Base-by-base conservation (phyloP, 1,140 invertebrate genomes). In the Thaumetopoea pityocampa region DNA sequence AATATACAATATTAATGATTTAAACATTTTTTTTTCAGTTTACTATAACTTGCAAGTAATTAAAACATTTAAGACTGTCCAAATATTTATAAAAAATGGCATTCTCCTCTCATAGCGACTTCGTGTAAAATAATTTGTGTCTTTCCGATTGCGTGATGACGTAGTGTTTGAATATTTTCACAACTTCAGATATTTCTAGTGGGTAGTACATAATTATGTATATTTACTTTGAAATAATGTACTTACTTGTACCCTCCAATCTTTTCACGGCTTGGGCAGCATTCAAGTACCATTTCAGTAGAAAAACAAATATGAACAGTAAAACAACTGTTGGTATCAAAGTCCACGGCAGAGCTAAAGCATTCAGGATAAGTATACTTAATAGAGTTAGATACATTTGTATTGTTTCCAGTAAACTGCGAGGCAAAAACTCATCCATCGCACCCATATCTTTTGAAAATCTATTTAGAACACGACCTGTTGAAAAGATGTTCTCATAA, bases 351-450 rank as follows among this genome's bases (percentile, higher is more conserved):
- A 96, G 92, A 0, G 95, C 89, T 2, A 93, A 79, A 2, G 89
- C 82, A 7, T 96, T 90, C 30, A 96, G 85, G 5, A 88, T 60
- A 1, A 93, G 54, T 28, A 91, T 89, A 51, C 91, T 92, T 16
- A 86, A 51, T 78, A 90, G 88, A 1, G 90, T 87, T 4, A 88
- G 40, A 26, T 88, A 86, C 59, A 90, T 87, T 69, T 92, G 90
- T 1, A 94, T 69, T 12, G 92, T 90, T 67, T 96, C 94, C 34
- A 96, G 86, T 30, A 93, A 88, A 6, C 90, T 87, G 28, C 87
- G 84, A 28, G 96, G 96, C n/a, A 98, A 76, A 1, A 92, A 66
- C 77, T 98, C 96, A 67, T 98, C 96, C 50, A 97, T 89, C 0
- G 91, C 89, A 0, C 89, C 79, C 52, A 88, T 67, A 40, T 88